phyloP scores from a whole-genome alignment of 2,113 vertebrate genomes.

The Prochilodus magdalenae region DNA sequence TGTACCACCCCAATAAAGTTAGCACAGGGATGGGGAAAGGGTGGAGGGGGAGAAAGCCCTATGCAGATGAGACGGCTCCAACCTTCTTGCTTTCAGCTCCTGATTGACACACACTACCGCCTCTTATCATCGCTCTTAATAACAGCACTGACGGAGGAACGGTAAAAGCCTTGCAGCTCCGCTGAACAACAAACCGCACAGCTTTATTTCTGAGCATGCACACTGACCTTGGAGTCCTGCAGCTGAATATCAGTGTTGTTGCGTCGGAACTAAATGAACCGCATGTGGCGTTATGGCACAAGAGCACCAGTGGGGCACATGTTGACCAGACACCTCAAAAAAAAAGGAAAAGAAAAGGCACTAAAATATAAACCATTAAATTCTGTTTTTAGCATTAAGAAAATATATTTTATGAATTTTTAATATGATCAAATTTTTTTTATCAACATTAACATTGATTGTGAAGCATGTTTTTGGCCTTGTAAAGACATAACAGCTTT shows the following conservation, averaged over 20 bases:
- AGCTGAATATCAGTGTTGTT: slow-evolving; percentile 10
- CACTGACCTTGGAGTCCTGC: slow-evolving; percentile 34
- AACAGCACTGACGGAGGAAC: slow-evolving; percentile 45
- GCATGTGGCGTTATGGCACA: neutral
- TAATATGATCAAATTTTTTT: too few relatives aligned
- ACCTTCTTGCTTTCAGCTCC: slow-evolving; percentile 29
- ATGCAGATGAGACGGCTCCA: slow-evolving; percentile 54
- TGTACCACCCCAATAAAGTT: slow-evolving; percentile 57
- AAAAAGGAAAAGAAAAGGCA: too few relatives aligned
- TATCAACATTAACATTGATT: too few relatives aligned
- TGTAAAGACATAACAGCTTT: too few relatives aligned
- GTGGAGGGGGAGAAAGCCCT: slow-evolving; percentile 32
- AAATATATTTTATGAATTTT: too few relatives aligned
- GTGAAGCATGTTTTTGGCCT: too few relatives aligned
- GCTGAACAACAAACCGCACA: slow-evolving; percentile 11
- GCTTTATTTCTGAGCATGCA: slow-evolving; percentile 41
- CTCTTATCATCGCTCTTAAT: slow-evolving; percentile 55
- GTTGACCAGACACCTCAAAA: neutral
- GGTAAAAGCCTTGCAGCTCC: slow-evolving; percentile 39
- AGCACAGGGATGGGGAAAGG: neutral
- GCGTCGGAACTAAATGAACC: slow-evolving; percentile 17
- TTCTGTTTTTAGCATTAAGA: too few relatives aligned
- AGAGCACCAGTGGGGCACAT: neutral
- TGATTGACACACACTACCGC: slow-evolving; percentile 53
- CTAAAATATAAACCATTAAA: too few relatives aligned